These are phyloP conservation scores for Astreopora myriophthalma DNA, from an alignment of 64 coral and sea anemone species.

Conservation along the genomic window DNA sequence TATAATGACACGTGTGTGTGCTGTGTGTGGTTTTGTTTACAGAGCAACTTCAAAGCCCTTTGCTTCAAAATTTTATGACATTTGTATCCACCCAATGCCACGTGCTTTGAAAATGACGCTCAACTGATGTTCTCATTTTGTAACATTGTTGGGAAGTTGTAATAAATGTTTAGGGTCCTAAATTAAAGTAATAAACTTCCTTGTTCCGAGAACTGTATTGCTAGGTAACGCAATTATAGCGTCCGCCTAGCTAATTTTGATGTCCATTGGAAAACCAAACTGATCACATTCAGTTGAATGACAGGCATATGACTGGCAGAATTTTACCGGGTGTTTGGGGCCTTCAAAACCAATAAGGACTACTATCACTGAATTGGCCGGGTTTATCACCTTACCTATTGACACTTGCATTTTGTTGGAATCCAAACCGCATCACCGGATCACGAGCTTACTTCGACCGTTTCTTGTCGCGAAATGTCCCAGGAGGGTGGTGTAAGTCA, in stretches of 20 bases:
- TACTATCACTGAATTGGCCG: constrained; percentile 6
- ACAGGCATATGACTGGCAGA: neutral
- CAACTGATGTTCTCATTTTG: neutral
- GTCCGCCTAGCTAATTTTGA: neutral
- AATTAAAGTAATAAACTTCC: neutral
- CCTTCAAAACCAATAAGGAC: neutral
- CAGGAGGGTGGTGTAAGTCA: constrained; percentile 25
- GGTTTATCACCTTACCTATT: neutral
- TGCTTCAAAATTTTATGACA: neutral
- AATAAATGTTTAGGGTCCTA: neutral
- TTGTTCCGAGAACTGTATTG: neutral
- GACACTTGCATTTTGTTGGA: neutral
- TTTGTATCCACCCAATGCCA: neutral
- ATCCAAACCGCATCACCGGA: neutral
- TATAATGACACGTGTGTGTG: neutral
- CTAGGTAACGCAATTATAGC: constrained; percentile 43
- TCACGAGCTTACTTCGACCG: neutral
- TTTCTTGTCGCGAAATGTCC: constrained; percentile 1
- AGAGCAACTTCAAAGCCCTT: neutral
- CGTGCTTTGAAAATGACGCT: neutral
- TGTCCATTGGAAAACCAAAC: neutral
- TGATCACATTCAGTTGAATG: constrained; percentile 9
- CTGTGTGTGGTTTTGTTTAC: constrained; percentile 1
- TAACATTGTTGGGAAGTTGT: neutral
- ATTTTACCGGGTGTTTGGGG: neutral